phyloP scores from a whole-genome alignment of 1,140 invertebrate genomes.

The Lordiphosa clarofinis region DNA sequence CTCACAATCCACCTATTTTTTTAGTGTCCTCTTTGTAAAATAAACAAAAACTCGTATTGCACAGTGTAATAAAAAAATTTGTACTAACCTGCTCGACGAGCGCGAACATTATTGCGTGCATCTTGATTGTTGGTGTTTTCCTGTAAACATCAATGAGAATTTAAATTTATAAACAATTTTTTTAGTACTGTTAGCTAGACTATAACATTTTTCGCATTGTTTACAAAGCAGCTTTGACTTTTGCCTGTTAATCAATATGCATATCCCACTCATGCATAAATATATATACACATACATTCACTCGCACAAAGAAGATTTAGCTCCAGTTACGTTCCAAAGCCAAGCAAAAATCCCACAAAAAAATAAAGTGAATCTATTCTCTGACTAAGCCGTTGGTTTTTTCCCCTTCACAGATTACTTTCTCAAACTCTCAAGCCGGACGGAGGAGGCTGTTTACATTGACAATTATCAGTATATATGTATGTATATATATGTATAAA shows the following conservation, averaged over 20 bases:
- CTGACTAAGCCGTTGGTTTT: not conserved
- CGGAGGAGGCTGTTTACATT: constrained; percentile 14
- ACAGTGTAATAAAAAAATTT: constrained; percentile 7
- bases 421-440: not conserved
- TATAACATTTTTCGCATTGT: not conserved
- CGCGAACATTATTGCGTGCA: constrained; percentile 21
- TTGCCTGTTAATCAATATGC: too few relatives aligned
- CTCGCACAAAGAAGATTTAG: too few relatives aligned
- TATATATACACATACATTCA: too few relatives aligned
- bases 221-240: not conserved
- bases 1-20: too few relatives aligned
- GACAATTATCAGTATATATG: constrained; percentile 20
- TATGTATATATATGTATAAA: constrained; percentile 5
- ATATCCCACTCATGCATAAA: too few relatives aligned
- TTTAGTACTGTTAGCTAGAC: not conserved
- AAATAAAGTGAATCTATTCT: not conserved
- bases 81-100: constrained; percentile 55
- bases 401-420: not conserved
- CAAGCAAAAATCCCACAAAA: not conserved
- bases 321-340: too few relatives aligned
- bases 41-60: too few relatives aligned
- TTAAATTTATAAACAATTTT: constrained; percentile 11
- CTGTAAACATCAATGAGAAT: constrained; percentile 17
- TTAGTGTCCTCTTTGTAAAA: too few relatives aligned
- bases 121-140: constrained; percentile 28